Evolutionary conservation across 1,140 invertebrate species (phyloP).

Genomic region (Limonius californicus): DNA sequence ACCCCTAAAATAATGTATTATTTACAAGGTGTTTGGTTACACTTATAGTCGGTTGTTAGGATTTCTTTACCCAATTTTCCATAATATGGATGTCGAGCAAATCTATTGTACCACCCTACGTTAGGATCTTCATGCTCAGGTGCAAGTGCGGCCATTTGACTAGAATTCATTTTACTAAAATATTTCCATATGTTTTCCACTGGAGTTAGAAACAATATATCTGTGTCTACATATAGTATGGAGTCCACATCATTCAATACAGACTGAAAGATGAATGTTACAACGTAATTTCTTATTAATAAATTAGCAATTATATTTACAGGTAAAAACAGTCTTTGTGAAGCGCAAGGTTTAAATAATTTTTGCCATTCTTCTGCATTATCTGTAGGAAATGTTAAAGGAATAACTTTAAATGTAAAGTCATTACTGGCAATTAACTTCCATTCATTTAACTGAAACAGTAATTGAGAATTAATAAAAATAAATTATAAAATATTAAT

Average conservation of each 20-base stretch:
- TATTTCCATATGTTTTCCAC: slow-evolving; percentile 77
- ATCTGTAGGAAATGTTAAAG: slow-evolving; percentile 73
- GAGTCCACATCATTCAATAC: slow-evolving; percentile 76
- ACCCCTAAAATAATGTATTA: slow-evolving; percentile 62
- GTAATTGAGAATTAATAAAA: slow-evolving; percentile 21
- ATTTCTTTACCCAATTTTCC: slow-evolving; percentile 77
- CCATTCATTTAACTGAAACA: slow-evolving; percentile 63
- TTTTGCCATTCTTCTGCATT: slow-evolving; percentile 74
- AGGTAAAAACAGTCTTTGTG: slow-evolving; percentile 87
- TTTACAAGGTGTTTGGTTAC: no score
- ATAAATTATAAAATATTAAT: neutral
- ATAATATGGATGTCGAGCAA: slow-evolving; percentile 93
- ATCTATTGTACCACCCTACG: slow-evolving; percentile 93
- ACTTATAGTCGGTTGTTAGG: no score
- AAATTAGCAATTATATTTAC: no score
- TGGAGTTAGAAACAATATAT: slow-evolving; percentile 82
- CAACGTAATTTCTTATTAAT: no score
- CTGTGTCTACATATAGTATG: slow-evolving; percentile 91
- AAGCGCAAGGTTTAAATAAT: slow-evolving; percentile 89
- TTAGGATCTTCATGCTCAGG: slow-evolving; percentile 88
- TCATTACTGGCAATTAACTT: slow-evolving; percentile 57
- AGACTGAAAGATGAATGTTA: slow-evolving; percentile 63
- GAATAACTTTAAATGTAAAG: slow-evolving; percentile 70
- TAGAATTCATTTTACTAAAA: slow-evolving; percentile 80
- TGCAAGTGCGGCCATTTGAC: slow-evolving; percentile 82